These are phyloP conservation scores for Mimumesa dahlbomi DNA, from an alignment of 2,888 invertebrate genomes.

Conservation along the genomic window DNA sequence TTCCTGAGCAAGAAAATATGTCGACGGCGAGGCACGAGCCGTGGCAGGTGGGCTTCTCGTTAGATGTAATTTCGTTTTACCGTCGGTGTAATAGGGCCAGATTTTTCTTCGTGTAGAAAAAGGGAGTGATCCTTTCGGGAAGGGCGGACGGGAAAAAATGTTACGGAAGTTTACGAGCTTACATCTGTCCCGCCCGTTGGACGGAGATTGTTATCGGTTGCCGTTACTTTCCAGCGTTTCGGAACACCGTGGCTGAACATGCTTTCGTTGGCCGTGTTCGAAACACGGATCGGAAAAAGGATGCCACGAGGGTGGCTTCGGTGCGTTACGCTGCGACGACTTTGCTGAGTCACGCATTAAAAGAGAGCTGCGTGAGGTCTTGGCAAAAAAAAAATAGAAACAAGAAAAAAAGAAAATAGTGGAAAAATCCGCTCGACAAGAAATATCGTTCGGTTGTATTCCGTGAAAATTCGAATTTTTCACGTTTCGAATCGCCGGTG, in stretches of 20 bases:
- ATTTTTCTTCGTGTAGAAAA: conserved; percentile 21
- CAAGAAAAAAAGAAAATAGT: no score
- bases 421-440: no score
- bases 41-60: not conserved
- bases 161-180: conserved; percentile 38
- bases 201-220: conserved; percentile 54
- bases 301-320: conserved; percentile 41
- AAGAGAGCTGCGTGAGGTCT: conserved; percentile 51
- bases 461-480: no score
- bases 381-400: no score
- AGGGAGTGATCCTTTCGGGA: no score
- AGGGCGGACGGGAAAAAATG: no score
- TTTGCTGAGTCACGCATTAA: conserved; percentile 72
- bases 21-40: no score
- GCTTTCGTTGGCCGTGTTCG: conserved; percentile 8
- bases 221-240: conserved; percentile 39
- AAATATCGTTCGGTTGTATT: no score
- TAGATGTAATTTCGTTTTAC: not conserved
- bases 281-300: conserved; percentile 16
- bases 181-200: conserved; percentile 35
- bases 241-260: conserved; percentile 19
- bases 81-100: conserved; percentile 1
- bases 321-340: conserved; percentile 53
- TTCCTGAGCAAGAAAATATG: no score
- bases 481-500: no score